These are phyloP conservation scores for Astreopora myriophthalma DNA, from an alignment of 64 coral and sea anemone genomes.

Conservation along the genomic window DNA sequence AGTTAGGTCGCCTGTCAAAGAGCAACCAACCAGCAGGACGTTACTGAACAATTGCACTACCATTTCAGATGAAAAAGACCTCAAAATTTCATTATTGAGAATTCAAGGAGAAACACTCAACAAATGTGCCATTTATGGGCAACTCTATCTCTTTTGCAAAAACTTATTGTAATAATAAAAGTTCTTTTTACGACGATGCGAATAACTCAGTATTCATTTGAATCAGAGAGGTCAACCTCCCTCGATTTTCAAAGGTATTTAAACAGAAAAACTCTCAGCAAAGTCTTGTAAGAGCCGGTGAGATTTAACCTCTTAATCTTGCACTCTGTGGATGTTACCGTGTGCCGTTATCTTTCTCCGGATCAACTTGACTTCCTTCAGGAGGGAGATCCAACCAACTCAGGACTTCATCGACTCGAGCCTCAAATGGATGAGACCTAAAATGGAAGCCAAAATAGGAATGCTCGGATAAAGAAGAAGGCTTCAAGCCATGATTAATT, in stretches of 20 bases:
- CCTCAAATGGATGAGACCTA: conserved; percentile 43
- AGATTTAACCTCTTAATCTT: neutral
- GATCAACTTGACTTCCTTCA: conserved; percentile 24
- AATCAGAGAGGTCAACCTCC: too few relatives aligned
- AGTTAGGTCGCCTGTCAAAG: conserved; percentile 39
- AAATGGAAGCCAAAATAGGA: neutral
- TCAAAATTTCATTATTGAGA: too few relatives aligned
- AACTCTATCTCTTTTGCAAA: neutral
- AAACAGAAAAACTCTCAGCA: too few relatives aligned
- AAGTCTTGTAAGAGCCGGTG: neutral
- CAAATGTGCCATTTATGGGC: neutral
- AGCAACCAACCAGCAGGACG: neutral
- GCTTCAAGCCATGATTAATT: too few relatives aligned
- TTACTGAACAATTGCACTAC: too few relatives aligned
- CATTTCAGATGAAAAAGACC: too few relatives aligned
- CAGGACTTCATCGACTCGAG: conserved; percentile 53
- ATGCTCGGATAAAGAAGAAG: too few relatives aligned
- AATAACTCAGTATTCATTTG: too few relatives aligned
- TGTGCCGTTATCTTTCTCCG: conserved; percentile 6
- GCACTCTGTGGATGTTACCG: conserved; percentile 8
- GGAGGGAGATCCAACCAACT: conserved; percentile 54
- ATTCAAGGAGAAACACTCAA: too few relatives aligned
- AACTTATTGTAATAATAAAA: too few relatives aligned
- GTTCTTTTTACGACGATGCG: too few relatives aligned
- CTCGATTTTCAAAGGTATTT: too few relatives aligned